Evolutionary conservation across 2,888 invertebrate genomes (phyloP).

Genomic region (Drosophila fungiperda): DNA sequence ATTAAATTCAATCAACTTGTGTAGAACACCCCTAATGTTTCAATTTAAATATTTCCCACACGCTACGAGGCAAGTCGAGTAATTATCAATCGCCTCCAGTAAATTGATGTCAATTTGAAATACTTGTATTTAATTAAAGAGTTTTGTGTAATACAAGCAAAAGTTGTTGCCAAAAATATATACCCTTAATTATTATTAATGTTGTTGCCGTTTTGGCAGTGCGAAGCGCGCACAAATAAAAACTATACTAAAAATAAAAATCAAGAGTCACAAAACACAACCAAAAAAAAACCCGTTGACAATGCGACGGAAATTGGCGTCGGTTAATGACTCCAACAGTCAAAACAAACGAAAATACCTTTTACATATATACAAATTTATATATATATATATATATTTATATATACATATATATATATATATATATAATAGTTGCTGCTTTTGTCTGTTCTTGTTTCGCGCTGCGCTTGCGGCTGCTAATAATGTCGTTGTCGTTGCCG

Average conservation of each 20-base stretch:
- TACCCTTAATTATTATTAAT: constrained; percentile 52
- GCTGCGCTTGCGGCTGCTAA: constrained; percentile 22
- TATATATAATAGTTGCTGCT: not conserved
- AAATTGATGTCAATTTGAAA: constrained; percentile 45
- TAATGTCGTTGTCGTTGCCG: constrained; percentile 38
- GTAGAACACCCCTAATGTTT: constrained; percentile 15
- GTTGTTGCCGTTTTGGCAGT: constrained; percentile 9
- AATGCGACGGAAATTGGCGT: constrained; percentile 56
- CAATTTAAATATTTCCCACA: constrained; percentile 11
- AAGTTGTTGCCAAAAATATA: constrained; percentile 22
- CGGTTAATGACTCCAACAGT: constrained; percentile 59
- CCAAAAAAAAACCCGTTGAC: constrained; percentile 62
- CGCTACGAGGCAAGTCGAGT: constrained; percentile 2
- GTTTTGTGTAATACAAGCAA: constrained; percentile 31
- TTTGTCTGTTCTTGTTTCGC: constrained; percentile 29
- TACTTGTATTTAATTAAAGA: constrained; percentile 56
- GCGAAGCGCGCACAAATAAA: constrained; percentile 50
- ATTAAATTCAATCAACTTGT: constrained; percentile 20
- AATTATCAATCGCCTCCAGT: constrained; percentile 7
- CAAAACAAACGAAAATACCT: constrained; percentile 3
- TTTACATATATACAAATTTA: not conserved
- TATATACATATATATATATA: not conserved
- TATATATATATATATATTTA: no score
- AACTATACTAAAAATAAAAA: constrained; percentile 20
- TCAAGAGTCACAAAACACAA: constrained; percentile 8